These are phyloP conservation scores for Ptyas mucosa DNA, from an alignment of 2,113 vertebrate genomes.

Conservation along the genomic window DNA sequence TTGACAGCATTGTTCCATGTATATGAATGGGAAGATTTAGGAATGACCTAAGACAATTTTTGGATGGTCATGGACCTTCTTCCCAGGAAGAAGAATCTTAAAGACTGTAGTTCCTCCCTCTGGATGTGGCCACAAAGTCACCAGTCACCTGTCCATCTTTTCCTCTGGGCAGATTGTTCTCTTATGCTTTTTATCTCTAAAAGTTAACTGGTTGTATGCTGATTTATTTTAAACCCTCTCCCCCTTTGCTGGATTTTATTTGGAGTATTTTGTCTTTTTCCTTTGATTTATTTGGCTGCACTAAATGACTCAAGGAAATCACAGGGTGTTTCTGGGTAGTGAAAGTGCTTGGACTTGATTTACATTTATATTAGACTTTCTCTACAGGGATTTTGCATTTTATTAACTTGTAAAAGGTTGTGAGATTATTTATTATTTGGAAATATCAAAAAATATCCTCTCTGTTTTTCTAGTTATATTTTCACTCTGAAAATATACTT, in stretches of 20 bases:
- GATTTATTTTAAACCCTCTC: not conserved
- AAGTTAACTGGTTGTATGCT: not conserved
- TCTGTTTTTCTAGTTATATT: not conserved
- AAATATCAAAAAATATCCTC: not conserved
- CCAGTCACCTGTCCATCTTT: not conserved
- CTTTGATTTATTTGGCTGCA: too few relatives aligned
- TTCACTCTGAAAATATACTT: not conserved
- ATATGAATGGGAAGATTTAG: not conserved
- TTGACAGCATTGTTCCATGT: not conserved
- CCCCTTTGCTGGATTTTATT: not conserved
- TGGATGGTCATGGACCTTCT: not conserved
- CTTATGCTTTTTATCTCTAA: not conserved
- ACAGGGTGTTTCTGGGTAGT: not conserved
- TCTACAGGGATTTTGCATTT: not conserved
- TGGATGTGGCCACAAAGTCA: not conserved
- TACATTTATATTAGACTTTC: not conserved
- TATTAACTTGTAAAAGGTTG: not conserved
- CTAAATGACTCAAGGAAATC: not conserved
- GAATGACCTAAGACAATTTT: not conserved
- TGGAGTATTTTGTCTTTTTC: not conserved
- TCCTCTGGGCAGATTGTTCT: not conserved
- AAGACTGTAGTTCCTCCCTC: not conserved
- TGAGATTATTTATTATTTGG: not conserved
- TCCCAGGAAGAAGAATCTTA: not conserved
- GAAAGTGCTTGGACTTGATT: not conserved